These are phyloP conservation scores for Agonum fuliginosum DNA, from an alignment of 2,888 invertebrate genomes.

Conservation along the genomic window DNA sequence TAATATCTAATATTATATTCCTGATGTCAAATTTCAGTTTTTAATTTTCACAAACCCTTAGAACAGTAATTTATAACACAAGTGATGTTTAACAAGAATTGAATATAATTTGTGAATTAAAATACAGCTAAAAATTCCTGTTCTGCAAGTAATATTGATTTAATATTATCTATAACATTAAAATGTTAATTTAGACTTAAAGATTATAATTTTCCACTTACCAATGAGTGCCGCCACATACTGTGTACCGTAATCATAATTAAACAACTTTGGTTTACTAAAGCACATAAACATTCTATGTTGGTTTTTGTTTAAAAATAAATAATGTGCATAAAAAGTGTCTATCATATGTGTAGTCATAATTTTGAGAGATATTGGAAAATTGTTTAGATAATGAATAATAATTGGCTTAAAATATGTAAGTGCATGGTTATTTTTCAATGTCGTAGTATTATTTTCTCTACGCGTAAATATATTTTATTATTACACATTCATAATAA, in stretches of 20 bases:
- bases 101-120: too few species aligned
- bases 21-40: too few species aligned
- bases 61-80: too few species aligned
- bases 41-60: too few species aligned
- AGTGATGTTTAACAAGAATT: too few species aligned
- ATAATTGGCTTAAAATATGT: background rate
- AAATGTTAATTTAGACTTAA: background rate
- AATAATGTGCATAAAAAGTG: background rate
- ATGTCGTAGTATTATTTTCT: background rate
- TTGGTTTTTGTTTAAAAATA: conserved; percentile 4
- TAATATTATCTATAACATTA: background rate
- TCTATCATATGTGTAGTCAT: background rate
- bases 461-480: background rate
- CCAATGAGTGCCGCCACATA: conserved; percentile 30
- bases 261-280: background rate
- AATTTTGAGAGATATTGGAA: conserved; percentile 12
- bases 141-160: background rate
- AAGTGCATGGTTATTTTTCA: background rate
- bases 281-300: conserved; percentile 22
- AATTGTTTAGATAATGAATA: conserved; percentile 6
- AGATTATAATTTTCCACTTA: background rate
- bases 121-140: too few species aligned
- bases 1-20: too few species aligned
- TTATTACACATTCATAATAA: too few species aligned
- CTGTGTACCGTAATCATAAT: conserved; percentile 21